Percentiles rank a stretch among this genome's conserved stretches.
These are phyloP conservation scores for Engraulis encrasicolus DNA, from an alignment of 2,113 vertebrate genomes.

Conservation along the genomic window DNA sequence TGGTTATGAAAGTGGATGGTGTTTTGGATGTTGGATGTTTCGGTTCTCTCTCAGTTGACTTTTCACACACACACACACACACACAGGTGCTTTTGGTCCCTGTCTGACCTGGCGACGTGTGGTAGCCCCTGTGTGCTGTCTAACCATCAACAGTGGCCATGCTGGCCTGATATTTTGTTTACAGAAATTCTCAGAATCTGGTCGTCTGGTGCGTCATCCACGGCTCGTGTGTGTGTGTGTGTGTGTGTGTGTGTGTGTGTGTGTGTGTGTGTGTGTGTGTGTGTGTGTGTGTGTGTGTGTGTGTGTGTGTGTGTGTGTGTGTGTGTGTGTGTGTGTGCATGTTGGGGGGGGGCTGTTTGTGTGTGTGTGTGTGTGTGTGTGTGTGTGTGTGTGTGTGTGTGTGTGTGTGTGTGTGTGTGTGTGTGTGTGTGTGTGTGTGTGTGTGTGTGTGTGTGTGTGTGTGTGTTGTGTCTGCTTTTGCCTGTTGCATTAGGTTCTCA, in stretches of 20 bases:
- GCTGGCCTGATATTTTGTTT: background rate
- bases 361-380: too few relatives aligned
- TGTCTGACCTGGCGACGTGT: background rate
- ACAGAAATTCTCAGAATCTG: background rate
- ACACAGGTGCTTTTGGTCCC: background rate
- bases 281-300: background rate
- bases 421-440: background rate
- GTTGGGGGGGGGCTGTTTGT: too few relatives aligned
- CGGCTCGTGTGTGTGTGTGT: background rate
- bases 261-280: too few relatives aligned
- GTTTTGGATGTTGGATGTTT: too few relatives aligned
- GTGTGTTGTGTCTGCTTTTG: too few relatives aligned
- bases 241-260: too few relatives aligned
- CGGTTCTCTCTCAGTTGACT: too few relatives aligned
- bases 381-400: background rate
- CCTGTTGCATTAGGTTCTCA: too few relatives aligned
- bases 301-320: background rate
- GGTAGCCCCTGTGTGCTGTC: background rate
- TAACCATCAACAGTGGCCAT: background rate
- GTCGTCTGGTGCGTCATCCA: background rate
- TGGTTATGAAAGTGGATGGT: too few relatives aligned
- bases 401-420: background rate
- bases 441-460: constrained; percentile 1
- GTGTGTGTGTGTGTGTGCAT: constrained; percentile 7
- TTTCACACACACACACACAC: background rate